Conservation (phyloP, 2,888 invertebrate genomes). For the Sepiola atlantica region DNA sequence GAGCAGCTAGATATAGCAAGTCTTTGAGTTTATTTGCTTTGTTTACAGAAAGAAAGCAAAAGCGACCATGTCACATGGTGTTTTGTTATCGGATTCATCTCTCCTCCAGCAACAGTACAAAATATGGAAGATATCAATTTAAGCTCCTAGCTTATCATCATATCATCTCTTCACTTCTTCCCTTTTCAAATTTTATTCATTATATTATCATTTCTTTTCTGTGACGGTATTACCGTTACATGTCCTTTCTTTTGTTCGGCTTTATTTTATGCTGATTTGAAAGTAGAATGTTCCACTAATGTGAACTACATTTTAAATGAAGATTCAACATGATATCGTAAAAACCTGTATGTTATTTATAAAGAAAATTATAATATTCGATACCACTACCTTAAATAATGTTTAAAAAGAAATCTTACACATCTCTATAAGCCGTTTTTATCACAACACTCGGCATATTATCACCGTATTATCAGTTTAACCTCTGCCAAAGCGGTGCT, state of each 20-base stretch:
- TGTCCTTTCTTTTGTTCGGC: background rate
- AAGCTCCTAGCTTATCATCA: background rate
- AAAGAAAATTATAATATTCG: background rate
- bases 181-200: background rate
- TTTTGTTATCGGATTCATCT: background rate
- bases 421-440: too few species aligned
- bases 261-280: background rate
- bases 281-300: background rate
- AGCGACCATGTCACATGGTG: background rate
- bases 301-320: background rate
- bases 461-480: too few species aligned
- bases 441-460: too few species aligned
- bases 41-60: background rate
- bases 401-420: too few species aligned
- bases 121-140: slow-evolving; percentile 12
- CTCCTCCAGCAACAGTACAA: background rate
- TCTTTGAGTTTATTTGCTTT: background rate
- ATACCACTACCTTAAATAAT: background rate
- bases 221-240: background rate
- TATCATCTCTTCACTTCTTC: background rate
- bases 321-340: background rate
- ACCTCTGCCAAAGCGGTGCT: too few species aligned
- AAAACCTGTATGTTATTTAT: background rate
- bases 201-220: background rate
- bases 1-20: background rate